Base-by-base conservation (phyloP, 1,140 invertebrate genomes). In the Trichonephila inaurata region DNA sequence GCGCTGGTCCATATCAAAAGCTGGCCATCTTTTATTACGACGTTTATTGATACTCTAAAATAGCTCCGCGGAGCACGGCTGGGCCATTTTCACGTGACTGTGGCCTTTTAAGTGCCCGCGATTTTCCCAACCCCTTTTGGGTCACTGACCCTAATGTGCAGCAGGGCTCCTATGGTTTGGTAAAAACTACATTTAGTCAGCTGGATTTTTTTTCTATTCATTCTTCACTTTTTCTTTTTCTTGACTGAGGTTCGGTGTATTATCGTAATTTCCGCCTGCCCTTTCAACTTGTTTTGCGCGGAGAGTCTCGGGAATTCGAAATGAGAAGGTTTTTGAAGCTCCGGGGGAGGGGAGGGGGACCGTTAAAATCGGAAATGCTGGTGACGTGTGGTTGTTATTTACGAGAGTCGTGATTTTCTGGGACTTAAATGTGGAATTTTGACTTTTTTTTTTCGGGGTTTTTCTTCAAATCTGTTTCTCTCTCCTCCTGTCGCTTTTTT, bases 231-330 rank as follows among this genome's bases (percentile, higher is more conserved):
- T 77, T 40, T 40, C 28, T 77, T 77, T 18, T 18, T 77, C 72
- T 77, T 33, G 18, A 16, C 28, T 60, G 16, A 61, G 24, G 85
- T 64, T 83, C 62, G 40, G 90, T 83, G 90, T 81, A 82, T 91
- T 90, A 90, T 91, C 90, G 90, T 91, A 85, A 91, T 91, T 85
- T 91, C 90, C 81, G 77, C 60, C 51, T 90, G 89, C 72, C 89
- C 89, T 90, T 90, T 90, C 89, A 90, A 90, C 89, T 90, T 89
- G 87, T 69, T 62, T 40, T 72, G 21, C 82, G 82, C 51, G 51
- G 82, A 77, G 72, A 40, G 72, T 77, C 72, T 77, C n/a, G 58
- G 69, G 89, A 90, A 81, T 90, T 81, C 28, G 51, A 40, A 81
- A 90, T 81, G 72, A 61, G 61, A 72, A 10, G 28, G 62, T 19